Evolutionary conservation across 2,888 invertebrate species (phyloP).

Genomic region (Galerucella pusilla): DNA sequence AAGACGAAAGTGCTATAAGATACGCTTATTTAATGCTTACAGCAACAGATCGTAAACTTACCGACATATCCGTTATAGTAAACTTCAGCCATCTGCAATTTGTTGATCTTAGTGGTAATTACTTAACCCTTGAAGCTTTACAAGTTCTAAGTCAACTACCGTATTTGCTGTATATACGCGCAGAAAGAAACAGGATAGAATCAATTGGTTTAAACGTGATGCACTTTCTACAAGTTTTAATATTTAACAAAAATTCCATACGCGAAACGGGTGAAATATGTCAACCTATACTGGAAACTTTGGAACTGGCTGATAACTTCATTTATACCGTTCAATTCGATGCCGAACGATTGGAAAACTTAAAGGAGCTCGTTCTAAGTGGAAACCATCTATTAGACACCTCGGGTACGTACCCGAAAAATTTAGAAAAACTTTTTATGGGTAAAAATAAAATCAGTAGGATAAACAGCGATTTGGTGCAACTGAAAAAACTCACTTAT

Average conservation of each 20-base stretch:
- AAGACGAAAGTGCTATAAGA: slow-evolving; percentile 64
- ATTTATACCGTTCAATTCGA: slow-evolving; percentile 59
- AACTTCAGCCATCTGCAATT: slow-evolving; percentile 70
- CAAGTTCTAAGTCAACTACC: slow-evolving; percentile 68
- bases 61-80: slow-evolving; percentile 67
- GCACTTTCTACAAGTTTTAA: slow-evolving; percentile 72
- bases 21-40: slow-evolving; percentile 72
- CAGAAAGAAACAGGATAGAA: slow-evolving; percentile 68
- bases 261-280: slow-evolving; percentile 67
- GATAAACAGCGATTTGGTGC: slow-evolving; percentile 67
- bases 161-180: slow-evolving; percentile 69
- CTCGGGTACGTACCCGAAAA: slow-evolving; percentile 65
- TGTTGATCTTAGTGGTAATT: slow-evolving; percentile 70
- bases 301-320: slow-evolving; percentile 67
- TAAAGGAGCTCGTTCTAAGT: slow-evolving; percentile 70
- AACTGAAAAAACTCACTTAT: slow-evolving; percentile 71
- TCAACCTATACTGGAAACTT: slow-evolving; percentile 69
- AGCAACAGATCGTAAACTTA: slow-evolving; percentile 67
- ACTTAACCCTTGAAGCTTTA: slow-evolving; percentile 65
- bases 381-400: slow-evolving; percentile 67
- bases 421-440: slow-evolving; percentile 78
- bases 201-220: slow-evolving; percentile 67
- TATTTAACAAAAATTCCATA: slow-evolving; percentile 69
- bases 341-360: slow-evolving; percentile 53
- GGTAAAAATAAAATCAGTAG: slow-evolving; percentile 53